Evolutionary conservation across 2,888 invertebrate species (phyloP), one percentile per base, ranked within the genome.

Genomic region (Drosophila helvetica): DNA sequence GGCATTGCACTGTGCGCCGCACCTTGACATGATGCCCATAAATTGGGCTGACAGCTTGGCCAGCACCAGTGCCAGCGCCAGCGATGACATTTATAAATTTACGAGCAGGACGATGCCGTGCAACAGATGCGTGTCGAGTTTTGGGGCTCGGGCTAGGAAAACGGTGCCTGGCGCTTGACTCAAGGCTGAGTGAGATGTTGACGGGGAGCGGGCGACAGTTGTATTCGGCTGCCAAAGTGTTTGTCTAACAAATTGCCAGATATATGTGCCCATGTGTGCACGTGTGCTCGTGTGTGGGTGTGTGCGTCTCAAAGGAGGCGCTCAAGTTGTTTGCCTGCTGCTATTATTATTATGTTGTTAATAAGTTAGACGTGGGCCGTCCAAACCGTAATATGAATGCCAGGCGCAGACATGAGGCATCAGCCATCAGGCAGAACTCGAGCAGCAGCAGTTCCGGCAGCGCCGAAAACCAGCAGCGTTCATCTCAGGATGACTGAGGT

Each of bases 21-120:
- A 80, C 56, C 67, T 63, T 65, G 57, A 65, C 62, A 77, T 69
- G 83, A 64, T 56, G 68, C 47, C n/a, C 75, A 83, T 86, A 80
- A 83, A 80, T 80, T 67, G 62, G 62, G 45, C 52, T 53, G 66
- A 56, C 83, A 73, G 70, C 64, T 47, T 46, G 45, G 43, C 57
- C 48, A 57, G 60, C 61, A 43, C 42, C 57, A 47, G 25, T 54
- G 70, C 25, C 30, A 4, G 33, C 0, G 30, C 7, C 19, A 48
- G 27, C 55, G 70, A 61, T 73, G 86, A 73, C 84, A 83, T 68
- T 68, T 69, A 64, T 63, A 67, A 86, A 86, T 81, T 86, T 85
- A 75, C 71, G 78, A 61, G 43, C 47, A 59, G 52, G 46, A 50
- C 42, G 78, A 59, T 43, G 76, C 60, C 50, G 12, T 63, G 75